Base-by-base conservation (phyloP, 1,140 invertebrate species). In the Calliopsis andreniformis region DNA sequence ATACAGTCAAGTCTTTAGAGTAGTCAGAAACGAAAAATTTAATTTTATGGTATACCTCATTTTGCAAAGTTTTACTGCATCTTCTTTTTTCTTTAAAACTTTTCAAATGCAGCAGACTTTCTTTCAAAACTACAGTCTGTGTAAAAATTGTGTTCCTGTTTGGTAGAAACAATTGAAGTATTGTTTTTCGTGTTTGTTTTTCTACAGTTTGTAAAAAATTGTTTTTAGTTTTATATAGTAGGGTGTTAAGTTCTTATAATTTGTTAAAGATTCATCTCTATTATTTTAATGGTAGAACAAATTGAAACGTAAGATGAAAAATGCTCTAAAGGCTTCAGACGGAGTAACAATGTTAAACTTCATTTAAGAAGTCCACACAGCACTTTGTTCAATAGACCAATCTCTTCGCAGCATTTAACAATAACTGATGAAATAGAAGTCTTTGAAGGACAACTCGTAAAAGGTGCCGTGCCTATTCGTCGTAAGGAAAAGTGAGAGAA, bases 401-500 rank as follows among this genome's bases (percentile, higher is more conserved):
- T 58, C 62, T 75, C 53, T 67, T 56, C 23, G 43, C 71, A 47
- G 63, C 39, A 32, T 47, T 28, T 58, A 56, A 45, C 20, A 45
- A 16, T 67, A 75, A 75, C 14, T 56, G 39, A 67, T 67, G 51
- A 75, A 75, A 56, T 43, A 55, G 18, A 67, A 67, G 71, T 75
- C 28, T 49, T 67, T 39, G 32, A 67, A 67, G 63, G 39, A 67
- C 63, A 75, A 78, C 75, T 69, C 84, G 62, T 76, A 83, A 81
- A 86, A 84, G 66, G 72, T 86, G 82, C 86, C 87, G 86, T 87
- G 87, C 86, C 87, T 87, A 86, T 87, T 88, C 78, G 79, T 83
- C 86, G 83, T 78, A 80, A 72, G 73, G 76, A 58, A 58, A 66
- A 58, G 49, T 35, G 71, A 66, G 63, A 66, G 64, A 39, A 39